Percentiles rank a stretch among this genome's conserved stretches.
Evolutionary conservation across 1,140 invertebrate species (phyloP).

Genomic region (Palaemon carinicauda): DNA sequence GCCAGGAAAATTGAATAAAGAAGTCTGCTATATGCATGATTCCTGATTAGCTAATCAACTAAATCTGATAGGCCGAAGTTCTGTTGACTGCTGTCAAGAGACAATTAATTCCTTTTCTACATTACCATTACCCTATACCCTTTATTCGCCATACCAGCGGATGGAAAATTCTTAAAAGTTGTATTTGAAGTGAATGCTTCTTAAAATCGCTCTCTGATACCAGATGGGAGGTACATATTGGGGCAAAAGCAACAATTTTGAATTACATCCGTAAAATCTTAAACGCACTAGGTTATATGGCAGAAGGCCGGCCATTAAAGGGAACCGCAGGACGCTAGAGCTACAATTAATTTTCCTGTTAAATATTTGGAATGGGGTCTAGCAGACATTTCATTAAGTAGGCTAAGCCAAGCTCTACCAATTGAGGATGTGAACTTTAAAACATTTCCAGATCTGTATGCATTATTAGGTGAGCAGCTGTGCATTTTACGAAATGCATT

Average conservation of each 20-base stretch:
- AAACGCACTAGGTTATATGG: not conserved
- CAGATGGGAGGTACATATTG: constrained; percentile 29
- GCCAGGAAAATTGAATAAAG: too few species aligned
- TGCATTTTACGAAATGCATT: constrained; percentile 16
- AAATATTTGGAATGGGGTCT: constrained; percentile 54
- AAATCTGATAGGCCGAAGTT: too few species aligned
- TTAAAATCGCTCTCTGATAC: constrained; percentile 25
- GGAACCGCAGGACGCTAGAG: constrained; percentile 51
- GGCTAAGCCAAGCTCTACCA: constrained; percentile 54
- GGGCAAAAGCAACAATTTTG: constrained; percentile 15
- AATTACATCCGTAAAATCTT: constrained; percentile 17
- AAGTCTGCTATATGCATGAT: too few species aligned
- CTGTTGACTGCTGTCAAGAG: too few species aligned
- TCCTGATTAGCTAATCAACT: too few species aligned
- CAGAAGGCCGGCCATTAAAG: not conserved
- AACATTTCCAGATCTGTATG: too few species aligned
- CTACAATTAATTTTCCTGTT: constrained; percentile 60
- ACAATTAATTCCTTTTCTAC: too few species aligned
- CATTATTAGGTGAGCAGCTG: constrained; percentile 31
- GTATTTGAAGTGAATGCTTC: constrained; percentile 26
- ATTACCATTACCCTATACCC: too few species aligned
- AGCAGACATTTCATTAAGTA: constrained; percentile 56
- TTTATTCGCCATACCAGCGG: constrained; percentile 13
- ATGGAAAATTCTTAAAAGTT: constrained; percentile 32
- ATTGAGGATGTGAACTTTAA: constrained; percentile 58